Evolutionary conservation across 2,888 invertebrate genomes (phyloP).

Genomic region (Lasioglossum villosulum): DNA sequence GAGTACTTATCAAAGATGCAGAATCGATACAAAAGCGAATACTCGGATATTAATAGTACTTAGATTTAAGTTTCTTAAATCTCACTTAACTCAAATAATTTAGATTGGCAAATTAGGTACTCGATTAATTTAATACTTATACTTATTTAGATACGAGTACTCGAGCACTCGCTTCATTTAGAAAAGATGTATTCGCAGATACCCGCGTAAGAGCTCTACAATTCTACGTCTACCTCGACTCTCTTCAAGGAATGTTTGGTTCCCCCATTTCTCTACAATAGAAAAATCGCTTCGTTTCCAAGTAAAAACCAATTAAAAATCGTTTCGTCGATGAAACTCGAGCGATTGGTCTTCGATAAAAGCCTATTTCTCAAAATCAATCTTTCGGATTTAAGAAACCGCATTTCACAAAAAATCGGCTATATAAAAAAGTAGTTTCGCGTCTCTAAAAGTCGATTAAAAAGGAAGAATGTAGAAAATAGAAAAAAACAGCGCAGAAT

Average conservation of each 20-base stretch:
- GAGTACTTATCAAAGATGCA: not conserved
- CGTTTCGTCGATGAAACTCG: not conserved
- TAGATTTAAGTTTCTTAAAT: not conserved
- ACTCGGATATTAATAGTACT: not conserved
- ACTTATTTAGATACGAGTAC: not conserved
- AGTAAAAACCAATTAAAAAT: not conserved
- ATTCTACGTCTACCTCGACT: not conserved
- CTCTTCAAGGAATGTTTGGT: not conserved
- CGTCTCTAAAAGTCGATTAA: not conserved
- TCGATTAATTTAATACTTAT: not conserved
- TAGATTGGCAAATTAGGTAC: not conserved
- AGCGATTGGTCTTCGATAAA: not conserved
- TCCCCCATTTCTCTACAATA: not conserved
- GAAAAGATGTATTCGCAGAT: not conserved
- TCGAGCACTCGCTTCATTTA: not conserved
- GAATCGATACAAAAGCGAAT: not conserved
- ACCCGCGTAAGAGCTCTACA: not conserved
- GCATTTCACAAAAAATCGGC: not conserved
- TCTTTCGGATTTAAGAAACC: not conserved
- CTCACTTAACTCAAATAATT: not conserved
- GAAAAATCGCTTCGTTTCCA: not conserved
- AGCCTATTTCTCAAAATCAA: not conserved
- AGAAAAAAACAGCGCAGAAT: not conserved
- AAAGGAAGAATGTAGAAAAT: constrained; percentile 8
- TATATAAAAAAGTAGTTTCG: not conserved